phyloP scores from a whole-genome alignment of 2,113 vertebrate species.

The Entosphenus tridentatus region DNA sequence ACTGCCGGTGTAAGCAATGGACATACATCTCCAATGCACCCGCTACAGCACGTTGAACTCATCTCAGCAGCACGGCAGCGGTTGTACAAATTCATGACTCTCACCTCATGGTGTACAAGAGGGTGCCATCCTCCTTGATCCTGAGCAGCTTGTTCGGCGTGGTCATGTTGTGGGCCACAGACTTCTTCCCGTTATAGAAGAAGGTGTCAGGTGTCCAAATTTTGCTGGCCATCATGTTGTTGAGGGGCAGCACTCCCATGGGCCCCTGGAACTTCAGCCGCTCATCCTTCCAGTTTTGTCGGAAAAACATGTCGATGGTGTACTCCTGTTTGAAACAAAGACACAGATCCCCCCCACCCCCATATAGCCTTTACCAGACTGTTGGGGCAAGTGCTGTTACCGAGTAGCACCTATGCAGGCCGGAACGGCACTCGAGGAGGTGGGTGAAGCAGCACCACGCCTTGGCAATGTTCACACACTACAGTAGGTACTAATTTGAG shows the following conservation, averaged over 20 bases:
- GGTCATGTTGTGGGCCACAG: slow-evolving; percentile 96
- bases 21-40: too few relatives aligned
- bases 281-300: slow-evolving; percentile 93
- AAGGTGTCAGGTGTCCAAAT: slow-evolving; percentile 98
- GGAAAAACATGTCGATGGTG: slow-evolving; percentile 94
- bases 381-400: too few relatives aligned
- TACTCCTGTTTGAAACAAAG: slow-evolving; percentile 42
- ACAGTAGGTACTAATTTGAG: too few relatives aligned
- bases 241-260: slow-evolving; percentile 82
- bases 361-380: too few relatives aligned
- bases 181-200: slow-evolving; percentile 96
- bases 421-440: too few relatives aligned
- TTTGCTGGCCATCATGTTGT: slow-evolving; percentile 98
- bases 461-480: too few relatives aligned
- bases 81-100: neutral
- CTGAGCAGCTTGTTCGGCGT: slow-evolving; percentile 94
- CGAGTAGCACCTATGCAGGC: too few relatives aligned
- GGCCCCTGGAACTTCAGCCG: slow-evolving; percentile 76
- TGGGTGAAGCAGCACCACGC: too few relatives aligned
- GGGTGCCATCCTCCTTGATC: slow-evolving; percentile 78
- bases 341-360: too few relatives aligned
- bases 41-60: too few relatives aligned
- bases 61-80: too few relatives aligned
- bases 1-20: too few relatives aligned
- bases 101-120: slow-evolving; percentile 94